A percentile compares a stretch with the other conserved stretches of the same genome.
phyloP scores from a whole-genome alignment of 2,888 invertebrate genomes.

The Rugalucina vietnamica region DNA sequence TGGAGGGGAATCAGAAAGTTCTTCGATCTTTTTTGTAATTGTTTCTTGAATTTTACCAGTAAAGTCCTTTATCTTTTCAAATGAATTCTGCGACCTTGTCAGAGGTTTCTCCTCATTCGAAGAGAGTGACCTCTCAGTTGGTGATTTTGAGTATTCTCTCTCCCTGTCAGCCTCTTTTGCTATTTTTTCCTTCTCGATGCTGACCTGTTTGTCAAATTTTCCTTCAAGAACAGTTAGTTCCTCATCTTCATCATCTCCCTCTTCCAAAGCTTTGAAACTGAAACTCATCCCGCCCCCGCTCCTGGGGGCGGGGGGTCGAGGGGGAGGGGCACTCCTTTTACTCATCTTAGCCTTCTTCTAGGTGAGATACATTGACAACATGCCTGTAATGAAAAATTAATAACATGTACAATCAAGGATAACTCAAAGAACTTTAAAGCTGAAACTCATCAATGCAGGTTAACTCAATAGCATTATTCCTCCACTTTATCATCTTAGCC shows the following conservation, averaged over 20 bases:
- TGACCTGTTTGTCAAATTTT: conserved; percentile 70
- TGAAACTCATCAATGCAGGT: too few relatives aligned
- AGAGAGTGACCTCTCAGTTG: conserved; percentile 8
- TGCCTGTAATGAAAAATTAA: too few relatives aligned
- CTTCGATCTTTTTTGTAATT: conserved; percentile 73
- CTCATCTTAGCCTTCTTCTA: conserved; percentile 36
- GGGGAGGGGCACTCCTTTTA: conserved; percentile 41
- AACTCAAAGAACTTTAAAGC: too few relatives aligned
- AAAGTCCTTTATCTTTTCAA: conserved; percentile 66
- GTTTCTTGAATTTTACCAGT: conserved; percentile 66
- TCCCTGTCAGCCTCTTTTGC: conserved; percentile 20
- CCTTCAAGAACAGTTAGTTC: conserved; percentile 73
- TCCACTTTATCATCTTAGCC: too few relatives aligned
- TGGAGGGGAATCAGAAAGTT: conserved; percentile 49
- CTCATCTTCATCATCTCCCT: conserved; percentile 76
- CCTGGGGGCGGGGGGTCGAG: conserved; percentile 40
- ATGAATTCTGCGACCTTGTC: conserved; percentile 57
- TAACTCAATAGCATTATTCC: too few relatives aligned
- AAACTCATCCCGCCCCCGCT: conserved; percentile 50
- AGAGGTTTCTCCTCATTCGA: conserved; percentile 32
- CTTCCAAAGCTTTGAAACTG: conserved; percentile 76
- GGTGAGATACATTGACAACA: too few relatives aligned
- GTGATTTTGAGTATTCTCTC: conserved; percentile 39
- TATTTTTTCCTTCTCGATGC: conserved; percentile 49
- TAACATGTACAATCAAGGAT: too few relatives aligned